Evolutionary conservation across 2,797 vertebrate genomes (phyloP).

Genomic region (Leptodactylus fallax): DNA sequence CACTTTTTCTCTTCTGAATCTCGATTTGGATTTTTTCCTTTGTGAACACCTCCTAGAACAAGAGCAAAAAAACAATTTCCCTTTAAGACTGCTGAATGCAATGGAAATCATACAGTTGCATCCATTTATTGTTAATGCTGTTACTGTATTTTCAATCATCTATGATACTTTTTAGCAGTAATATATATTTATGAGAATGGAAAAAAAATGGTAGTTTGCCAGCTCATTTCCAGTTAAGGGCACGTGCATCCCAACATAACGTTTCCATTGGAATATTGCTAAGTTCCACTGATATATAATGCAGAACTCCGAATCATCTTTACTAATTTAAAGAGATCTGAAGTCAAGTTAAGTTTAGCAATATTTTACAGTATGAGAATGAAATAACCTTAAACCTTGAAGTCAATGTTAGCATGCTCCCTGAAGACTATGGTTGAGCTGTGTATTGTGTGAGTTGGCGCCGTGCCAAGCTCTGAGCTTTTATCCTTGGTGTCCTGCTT

Average conservation of each 20-base stretch:
- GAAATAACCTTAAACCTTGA: conserved; percentile 46
- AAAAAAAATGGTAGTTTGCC: conserved; percentile 20
- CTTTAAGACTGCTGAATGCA: conserved; percentile 9
- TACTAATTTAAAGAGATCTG: background rate
- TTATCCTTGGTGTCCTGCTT: conserved; percentile 55
- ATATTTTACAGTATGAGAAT: conserved; percentile 44
- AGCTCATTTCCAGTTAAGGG: conserved; percentile 31
- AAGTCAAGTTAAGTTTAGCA: conserved; percentile 7
- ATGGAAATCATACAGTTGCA: background rate
- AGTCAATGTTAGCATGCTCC: conserved; percentile 42
- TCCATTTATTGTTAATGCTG: conserved; percentile 20
- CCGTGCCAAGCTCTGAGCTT: conserved; percentile 31
- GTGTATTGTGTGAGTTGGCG: conserved; percentile 54
- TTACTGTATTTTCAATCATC: background rate
- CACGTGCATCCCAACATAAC: background rate
- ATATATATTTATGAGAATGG: conserved; percentile 28
- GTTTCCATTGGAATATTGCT: conserved; percentile 2
- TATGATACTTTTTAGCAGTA: conserved; percentile 7
- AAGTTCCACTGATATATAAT: background rate
- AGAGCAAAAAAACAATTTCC: background rate
- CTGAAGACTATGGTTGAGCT: background rate
- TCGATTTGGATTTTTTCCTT: too few relatives aligned
- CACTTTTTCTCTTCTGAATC: too few relatives aligned
- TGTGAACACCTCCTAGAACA: background rate
- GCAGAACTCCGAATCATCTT: background rate